Evolutionary conservation across 1,140 invertebrate species (phyloP).

Genomic region (Zaprionus vittiger): DNA sequence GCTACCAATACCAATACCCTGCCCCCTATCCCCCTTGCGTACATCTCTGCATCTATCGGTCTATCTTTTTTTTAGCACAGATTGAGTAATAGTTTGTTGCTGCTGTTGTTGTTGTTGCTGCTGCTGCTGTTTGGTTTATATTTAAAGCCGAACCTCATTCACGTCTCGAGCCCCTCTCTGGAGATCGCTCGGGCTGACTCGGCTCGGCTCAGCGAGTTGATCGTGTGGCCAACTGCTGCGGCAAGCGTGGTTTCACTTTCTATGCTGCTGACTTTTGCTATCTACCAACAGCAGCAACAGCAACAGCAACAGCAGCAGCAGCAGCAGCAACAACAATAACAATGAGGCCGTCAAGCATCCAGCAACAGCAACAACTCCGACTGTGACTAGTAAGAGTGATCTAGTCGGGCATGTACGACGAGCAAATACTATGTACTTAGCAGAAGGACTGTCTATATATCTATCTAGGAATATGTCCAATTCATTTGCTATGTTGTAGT

Average conservation of each 20-base stretch:
- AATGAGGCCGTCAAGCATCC: slow-evolving; percentile 54
- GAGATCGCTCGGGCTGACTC: neutral
- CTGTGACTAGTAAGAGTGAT: slow-evolving; percentile 35
- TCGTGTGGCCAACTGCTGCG: slow-evolving; percentile 72
- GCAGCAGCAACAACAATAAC: slow-evolving; percentile 43
- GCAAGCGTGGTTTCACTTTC: slow-evolving; percentile 76
- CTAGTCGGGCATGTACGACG: neutral
- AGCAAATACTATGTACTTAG: slow-evolving; percentile 3
- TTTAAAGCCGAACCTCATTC: slow-evolving; percentile 71
- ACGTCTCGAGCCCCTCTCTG: slow-evolving; percentile 35
- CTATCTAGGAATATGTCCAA: too few species aligned
- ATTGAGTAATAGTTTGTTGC: slow-evolving; percentile 79
- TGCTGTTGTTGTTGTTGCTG: slow-evolving; percentile 37
- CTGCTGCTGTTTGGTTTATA: slow-evolving; percentile 72
- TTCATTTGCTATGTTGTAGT: too few species aligned
- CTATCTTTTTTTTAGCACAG: slow-evolving; percentile 82
- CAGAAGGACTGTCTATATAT: too few species aligned
- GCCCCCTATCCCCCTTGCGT: slow-evolving; percentile 33
- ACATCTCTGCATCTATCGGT: slow-evolving; percentile 71
- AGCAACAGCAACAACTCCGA: slow-evolving; percentile 46
- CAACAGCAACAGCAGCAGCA: neutral
- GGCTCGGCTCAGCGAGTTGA: slow-evolving; percentile 35
- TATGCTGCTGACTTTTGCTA: slow-evolving; percentile 79
- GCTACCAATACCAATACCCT: slow-evolving; percentile 35
- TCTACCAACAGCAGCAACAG: slow-evolving; percentile 58